Percentiles rank a stretch among this genome's conserved stretches.
These are phyloP conservation scores for Philopotamus ludificatus DNA, from an alignment of 1,140 invertebrate genomes.

Conservation along the genomic window DNA sequence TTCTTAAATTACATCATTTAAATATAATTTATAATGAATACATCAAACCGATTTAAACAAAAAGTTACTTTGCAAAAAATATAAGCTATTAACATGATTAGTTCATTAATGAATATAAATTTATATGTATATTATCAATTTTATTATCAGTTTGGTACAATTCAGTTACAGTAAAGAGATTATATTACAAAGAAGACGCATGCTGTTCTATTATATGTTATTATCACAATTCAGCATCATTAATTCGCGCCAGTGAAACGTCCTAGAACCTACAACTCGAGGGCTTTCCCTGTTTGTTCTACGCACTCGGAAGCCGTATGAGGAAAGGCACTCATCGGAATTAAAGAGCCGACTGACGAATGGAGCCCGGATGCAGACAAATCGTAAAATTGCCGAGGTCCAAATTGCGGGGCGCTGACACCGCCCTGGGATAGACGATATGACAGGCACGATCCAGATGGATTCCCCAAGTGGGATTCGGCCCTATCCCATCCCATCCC, in stretches of 20 bases:
- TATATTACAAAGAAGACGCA: too few relatives aligned
- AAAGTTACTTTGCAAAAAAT: too few relatives aligned
- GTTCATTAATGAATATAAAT: too few relatives aligned
- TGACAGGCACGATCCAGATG: slow-evolving; percentile 34
- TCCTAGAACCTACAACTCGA: not conserved
- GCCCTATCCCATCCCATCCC: not conserved
- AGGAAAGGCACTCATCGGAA: slow-evolving; percentile 15
- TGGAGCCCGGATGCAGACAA: not conserved
- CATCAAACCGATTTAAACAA: too few relatives aligned
- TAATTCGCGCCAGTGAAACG: slow-evolving; percentile 10
- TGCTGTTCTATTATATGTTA: too few relatives aligned
- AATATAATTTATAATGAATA: too few relatives aligned
- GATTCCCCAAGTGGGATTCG: slow-evolving; percentile 28
- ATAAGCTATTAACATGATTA: too few relatives aligned
- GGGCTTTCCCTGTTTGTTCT: slow-evolving; percentile 1
- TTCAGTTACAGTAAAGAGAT: too few relatives aligned
- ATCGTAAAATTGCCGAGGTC: slow-evolving; percentile 3
- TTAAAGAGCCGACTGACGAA: slow-evolving; percentile 8
- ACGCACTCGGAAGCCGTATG: slow-evolving; percentile 7
- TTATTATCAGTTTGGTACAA: too few relatives aligned
- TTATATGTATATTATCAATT: too few relatives aligned
- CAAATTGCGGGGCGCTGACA: slow-evolving; percentile 4
- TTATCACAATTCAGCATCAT: not conserved
- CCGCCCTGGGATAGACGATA: slow-evolving; percentile 17
- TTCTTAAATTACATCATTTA: too few relatives aligned